phyloP scores from a whole-genome alignment of 2,113 vertebrate species.

The Gorilla gorilla region DNA sequence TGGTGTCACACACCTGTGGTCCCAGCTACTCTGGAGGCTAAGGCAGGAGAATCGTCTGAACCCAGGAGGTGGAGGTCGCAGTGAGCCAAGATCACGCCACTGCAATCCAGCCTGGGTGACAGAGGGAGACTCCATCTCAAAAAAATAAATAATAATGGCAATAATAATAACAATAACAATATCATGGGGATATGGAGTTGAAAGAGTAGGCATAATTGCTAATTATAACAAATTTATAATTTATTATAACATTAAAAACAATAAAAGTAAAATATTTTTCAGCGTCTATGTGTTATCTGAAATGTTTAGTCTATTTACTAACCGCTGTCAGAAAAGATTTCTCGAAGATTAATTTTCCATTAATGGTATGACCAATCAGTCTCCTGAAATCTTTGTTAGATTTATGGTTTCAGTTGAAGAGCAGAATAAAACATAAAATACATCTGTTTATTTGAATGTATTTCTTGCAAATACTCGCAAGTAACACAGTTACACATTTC shows the following conservation, averaged over 20 bases:
- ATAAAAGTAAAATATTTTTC: background rate
- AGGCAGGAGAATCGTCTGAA: too few relatives aligned
- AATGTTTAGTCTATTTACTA: background rate
- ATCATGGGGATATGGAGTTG: background rate
- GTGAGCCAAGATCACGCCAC: too few relatives aligned
- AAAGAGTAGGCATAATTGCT: background rate
- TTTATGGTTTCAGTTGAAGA: background rate
- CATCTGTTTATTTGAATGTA: background rate
- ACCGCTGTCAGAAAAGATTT: background rate
- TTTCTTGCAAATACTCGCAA: slow-evolving; percentile 18
- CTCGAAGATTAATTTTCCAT: background rate
- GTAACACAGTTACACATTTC: slow-evolving; percentile 16
- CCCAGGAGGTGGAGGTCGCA: too few relatives aligned
- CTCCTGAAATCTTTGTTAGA: slow-evolving; percentile 19
- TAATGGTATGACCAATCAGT: background rate
- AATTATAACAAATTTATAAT: background rate
- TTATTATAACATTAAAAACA: background rate
- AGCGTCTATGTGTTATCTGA: background rate
- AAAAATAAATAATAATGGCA: too few relatives aligned
- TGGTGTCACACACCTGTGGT: background rate
- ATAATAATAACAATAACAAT: background rate
- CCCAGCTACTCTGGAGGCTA: too few relatives aligned
- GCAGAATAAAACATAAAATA: background rate
- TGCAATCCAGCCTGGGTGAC: too few relatives aligned
- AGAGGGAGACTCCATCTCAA: too few relatives aligned